Percentiles rank a stretch among this genome's conserved stretches.
phyloP scores from a whole-genome alignment of 2,888 invertebrate species.

The Noctuana brunneofusca region DNA sequence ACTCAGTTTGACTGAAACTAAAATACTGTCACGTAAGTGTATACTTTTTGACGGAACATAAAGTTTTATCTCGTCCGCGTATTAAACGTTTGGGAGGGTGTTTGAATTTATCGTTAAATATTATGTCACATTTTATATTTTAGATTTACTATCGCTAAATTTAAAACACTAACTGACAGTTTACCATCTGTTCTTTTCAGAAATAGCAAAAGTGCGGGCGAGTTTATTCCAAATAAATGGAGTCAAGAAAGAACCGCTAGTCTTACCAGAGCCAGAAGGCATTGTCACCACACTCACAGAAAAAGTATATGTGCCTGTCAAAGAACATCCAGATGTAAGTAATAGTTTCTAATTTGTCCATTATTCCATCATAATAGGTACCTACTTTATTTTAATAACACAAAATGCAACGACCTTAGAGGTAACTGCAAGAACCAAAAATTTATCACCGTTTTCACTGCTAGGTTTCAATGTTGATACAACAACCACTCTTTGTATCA shows the following conservation, averaged over 20 bases:
- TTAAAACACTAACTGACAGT: slow-evolving; percentile 44
- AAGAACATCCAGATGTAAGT: slow-evolving; percentile 99
- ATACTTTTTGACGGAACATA: slow-evolving; percentile 51
- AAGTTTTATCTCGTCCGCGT: slow-evolving; percentile 56
- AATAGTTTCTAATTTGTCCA: slow-evolving; percentile 23
- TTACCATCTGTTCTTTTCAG: slow-evolving; percentile 85
- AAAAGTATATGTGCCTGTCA: slow-evolving; percentile 99
- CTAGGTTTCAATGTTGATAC: no score
- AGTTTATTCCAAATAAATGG: slow-evolving; percentile 99
- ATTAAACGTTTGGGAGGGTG: slow-evolving; percentile 58
- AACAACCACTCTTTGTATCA: no score
- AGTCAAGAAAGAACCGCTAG: slow-evolving; percentile 95
- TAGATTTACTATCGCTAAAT: slow-evolving; percentile 59
- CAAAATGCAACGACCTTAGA: no score
- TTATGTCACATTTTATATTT: slow-evolving; percentile 57
- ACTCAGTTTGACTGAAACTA: slow-evolving; percentile 38
- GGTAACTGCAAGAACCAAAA: no score
- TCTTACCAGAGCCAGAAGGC: slow-evolving; percentile 95
- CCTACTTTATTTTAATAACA: no score
- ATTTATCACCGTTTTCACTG: no score
- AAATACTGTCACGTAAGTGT: slow-evolving; percentile 41
- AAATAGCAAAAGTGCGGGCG: slow-evolving; percentile 98
- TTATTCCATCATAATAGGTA: neutral
- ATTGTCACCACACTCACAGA: slow-evolving; percentile 96
- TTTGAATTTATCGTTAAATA: slow-evolving; percentile 56